A percentile compares a stretch with the other conserved stretches of the same genome.
Evolutionary conservation across 2,113 vertebrate genomes (phyloP).

Genomic region (Petrocephalus microphthalmus): DNA sequence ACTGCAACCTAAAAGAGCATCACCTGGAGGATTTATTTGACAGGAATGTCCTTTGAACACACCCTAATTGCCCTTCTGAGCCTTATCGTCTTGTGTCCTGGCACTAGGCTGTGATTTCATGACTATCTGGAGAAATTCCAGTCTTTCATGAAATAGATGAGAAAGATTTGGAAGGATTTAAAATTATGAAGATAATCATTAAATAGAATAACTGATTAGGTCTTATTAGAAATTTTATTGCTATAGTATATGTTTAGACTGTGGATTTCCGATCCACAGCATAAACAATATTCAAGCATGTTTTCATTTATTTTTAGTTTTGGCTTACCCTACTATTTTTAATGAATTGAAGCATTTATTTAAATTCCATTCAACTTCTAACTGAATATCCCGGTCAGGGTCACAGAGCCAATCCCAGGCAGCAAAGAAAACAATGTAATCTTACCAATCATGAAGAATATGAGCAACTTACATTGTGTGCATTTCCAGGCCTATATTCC

Average conservation of each 20-base stretch:
- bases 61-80: background rate
- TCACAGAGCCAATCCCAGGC: constrained; percentile 7
- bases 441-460: no score
- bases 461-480: no score
- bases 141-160: background rate
- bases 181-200: background rate
- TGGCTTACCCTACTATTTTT: background rate
- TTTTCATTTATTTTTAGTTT: background rate
- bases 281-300: background rate
- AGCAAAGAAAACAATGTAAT: background rate
- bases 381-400: background rate
- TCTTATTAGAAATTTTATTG: background rate
- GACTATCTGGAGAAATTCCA: background rate
- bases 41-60: background rate
- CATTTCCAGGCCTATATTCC: background rate
- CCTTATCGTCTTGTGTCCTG: background rate
- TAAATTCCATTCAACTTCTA: background rate
- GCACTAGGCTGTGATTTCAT: background rate
- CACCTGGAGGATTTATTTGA: background rate
- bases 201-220: background rate
- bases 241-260: background rate
- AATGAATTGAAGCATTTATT: background rate
- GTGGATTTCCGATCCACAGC: background rate
- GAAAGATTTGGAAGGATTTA: background rate
- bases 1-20: background rate